These are phyloP conservation scores for Rhabdophis nuchalis DNA, from an alignment of 2,797 vertebrate genomes.

Conservation along the genomic window DNA sequence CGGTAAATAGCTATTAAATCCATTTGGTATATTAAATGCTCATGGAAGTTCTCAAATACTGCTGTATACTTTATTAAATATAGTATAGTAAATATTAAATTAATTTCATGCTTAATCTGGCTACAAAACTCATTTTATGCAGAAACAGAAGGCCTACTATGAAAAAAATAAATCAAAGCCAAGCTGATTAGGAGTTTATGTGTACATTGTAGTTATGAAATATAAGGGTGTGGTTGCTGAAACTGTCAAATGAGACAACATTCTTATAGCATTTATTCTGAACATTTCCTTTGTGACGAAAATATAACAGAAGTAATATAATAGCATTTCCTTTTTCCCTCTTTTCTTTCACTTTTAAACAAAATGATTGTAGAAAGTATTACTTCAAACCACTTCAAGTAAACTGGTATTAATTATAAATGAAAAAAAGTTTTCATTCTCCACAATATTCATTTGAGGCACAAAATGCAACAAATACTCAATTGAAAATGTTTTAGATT, in stretches of 20 bases:
- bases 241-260: neutral
- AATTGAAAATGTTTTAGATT: neutral
- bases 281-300: neutral
- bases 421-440: neutral
- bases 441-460: neutral
- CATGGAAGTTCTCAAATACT: neutral
- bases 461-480: neutral
- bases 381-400: neutral
- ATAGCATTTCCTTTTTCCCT: neutral
- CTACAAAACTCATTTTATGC: neutral
- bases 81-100: fast-evolving
- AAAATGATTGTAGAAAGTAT: neutral
- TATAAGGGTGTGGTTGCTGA: slow-evolving; percentile 41
- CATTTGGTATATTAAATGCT: neutral
- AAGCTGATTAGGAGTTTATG: neutral
- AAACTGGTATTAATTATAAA: neutral
- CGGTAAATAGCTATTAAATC: neutral
- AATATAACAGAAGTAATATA: neutral
- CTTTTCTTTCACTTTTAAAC: neutral
- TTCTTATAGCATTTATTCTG: neutral
- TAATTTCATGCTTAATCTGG: neutral
- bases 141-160: slow-evolving; percentile 7
- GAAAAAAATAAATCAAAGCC: slow-evolving; percentile 29
- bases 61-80: neutral
- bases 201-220: slow-evolving; percentile 25